phyloP scores from a whole-genome alignment of 2,797 vertebrate genomes.

The Novumbra hubbsi region DNA sequence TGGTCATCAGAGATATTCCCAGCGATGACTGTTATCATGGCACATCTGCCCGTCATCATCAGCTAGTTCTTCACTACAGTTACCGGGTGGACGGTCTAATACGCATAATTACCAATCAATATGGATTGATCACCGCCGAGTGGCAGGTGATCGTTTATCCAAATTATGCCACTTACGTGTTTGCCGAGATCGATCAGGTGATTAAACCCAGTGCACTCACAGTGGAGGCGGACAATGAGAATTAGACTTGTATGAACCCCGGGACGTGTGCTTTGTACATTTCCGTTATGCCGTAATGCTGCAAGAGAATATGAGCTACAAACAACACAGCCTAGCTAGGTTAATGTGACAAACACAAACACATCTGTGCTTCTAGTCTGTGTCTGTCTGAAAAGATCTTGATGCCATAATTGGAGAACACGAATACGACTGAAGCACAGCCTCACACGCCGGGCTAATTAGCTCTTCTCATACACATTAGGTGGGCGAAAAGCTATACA shows the following conservation, averaged over 20 bases:
- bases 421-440: not conserved
- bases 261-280: not conserved
- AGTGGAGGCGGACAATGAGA: not conserved
- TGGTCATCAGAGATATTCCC: not conserved
- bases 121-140: not conserved
- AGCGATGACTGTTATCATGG: not conserved
- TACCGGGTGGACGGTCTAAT: not conserved
- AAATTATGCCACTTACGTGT: not conserved
- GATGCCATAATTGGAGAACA: not conserved
- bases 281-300: not conserved
- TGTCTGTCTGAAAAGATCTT: not conserved
- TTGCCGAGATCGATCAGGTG: conserved; percentile 2
- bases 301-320: not conserved
- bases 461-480: not conserved
- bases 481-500: not conserved
- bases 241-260: not conserved
- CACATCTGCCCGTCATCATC: not conserved
- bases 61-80: not conserved
- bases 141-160: not conserved
- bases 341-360: not conserved
- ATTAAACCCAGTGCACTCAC: not conserved
- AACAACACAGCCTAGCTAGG: not conserved
- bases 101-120: not conserved
- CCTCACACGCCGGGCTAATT: not conserved
- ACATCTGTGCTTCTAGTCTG: not conserved